A percentile compares a stretch with the other conserved stretches of the same genome.
Evolutionary conservation across 1,140 invertebrate genomes (phyloP).

Genomic region (Aporrectodea caliginosa): DNA sequence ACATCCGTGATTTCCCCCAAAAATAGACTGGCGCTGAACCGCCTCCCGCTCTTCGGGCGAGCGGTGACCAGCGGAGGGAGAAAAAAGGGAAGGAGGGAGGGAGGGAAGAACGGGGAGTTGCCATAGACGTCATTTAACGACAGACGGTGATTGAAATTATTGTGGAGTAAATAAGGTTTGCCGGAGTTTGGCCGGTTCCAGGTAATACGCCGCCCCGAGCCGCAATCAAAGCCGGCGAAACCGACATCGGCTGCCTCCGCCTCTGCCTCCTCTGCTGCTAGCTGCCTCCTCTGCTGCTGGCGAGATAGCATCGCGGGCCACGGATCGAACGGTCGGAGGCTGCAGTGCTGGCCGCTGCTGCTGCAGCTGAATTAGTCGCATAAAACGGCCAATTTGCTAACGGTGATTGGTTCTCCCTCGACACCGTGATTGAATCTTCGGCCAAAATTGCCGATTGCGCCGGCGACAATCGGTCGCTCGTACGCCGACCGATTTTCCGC

Average conservation of each 20-base stretch:
- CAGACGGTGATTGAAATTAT: slow-evolving; percentile 2
- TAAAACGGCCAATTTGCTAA: slow-evolving; percentile 2
- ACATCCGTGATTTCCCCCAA: no score
- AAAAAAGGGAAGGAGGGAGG: not conserved
- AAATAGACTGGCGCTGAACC: not conserved
- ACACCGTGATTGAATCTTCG: no score
- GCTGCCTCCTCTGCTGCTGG: no score
- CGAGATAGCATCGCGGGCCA: not conserved
- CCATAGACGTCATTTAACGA: not conserved
- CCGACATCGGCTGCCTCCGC: not conserved
- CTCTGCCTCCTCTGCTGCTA: no score
- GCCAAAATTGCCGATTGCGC: no score
- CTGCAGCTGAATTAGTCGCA: not conserved
- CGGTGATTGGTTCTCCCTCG: no score
- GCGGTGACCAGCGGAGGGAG: not conserved
- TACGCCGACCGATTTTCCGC: not conserved
- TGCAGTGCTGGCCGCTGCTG: not conserved
- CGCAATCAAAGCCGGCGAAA: not conserved
- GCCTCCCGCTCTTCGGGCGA: not conserved
- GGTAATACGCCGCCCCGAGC: not conserved
- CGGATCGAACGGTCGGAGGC: not conserved
- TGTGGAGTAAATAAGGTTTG: slow-evolving; percentile 1
- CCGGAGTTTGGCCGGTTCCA: no score
- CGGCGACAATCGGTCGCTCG: not conserved
- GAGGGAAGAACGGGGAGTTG: not conserved